A percentile compares a stretch with the other conserved stretches of the same genome.
Evolutionary conservation across 2,113 vertebrate genomes (phyloP).

Genomic region (Ondatra zibethicus): DNA sequence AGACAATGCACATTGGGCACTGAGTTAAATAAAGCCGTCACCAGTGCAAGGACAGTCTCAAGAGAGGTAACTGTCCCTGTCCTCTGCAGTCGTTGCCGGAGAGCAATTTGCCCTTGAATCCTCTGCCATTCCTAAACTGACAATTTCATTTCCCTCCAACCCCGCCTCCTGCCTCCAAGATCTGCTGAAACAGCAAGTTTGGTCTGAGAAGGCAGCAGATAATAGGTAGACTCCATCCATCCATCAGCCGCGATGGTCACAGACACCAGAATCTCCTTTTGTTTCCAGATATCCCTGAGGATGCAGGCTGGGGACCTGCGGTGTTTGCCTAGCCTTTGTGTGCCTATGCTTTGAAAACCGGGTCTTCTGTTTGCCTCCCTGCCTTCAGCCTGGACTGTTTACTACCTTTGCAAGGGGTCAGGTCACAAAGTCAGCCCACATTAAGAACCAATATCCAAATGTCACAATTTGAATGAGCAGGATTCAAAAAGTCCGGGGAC

Average conservation of each 20-base stretch:
- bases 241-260: slow-evolving; percentile 81
- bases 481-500: slow-evolving; percentile 84
- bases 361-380: slow-evolving; percentile 84
- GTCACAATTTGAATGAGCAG: slow-evolving; percentile 85
- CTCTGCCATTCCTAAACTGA: slow-evolving; percentile 16
- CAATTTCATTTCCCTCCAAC: slow-evolving; percentile 68
- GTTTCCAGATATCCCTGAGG: slow-evolving; percentile 84
- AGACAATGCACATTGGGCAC: slow-evolving; percentile 2
- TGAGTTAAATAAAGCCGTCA: slow-evolving; percentile 58
- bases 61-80: slow-evolving; percentile 16
- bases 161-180: slow-evolving; percentile 53
- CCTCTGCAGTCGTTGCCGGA: slow-evolving; percentile 8
- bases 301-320: slow-evolving; percentile 80
- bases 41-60: slow-evolving; percentile 41
- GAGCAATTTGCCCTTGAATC: slow-evolving; percentile 66
- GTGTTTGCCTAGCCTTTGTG: slow-evolving; percentile 84
- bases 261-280: slow-evolving; percentile 85
- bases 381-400: slow-evolving; percentile 83
- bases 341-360: slow-evolving; percentile 75
- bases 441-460: slow-evolving; percentile 86
- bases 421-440: slow-evolving; percentile 87
- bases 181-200: slow-evolving; percentile 74
- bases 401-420: slow-evolving; percentile 82
- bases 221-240: slow-evolving; percentile 86
- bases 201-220: slow-evolving; percentile 76